Percentiles rank a stretch among this genome's conserved stretches.
Conservation (phyloP, 2,888 invertebrate species). For the Drosophila fungiperda region DNA sequence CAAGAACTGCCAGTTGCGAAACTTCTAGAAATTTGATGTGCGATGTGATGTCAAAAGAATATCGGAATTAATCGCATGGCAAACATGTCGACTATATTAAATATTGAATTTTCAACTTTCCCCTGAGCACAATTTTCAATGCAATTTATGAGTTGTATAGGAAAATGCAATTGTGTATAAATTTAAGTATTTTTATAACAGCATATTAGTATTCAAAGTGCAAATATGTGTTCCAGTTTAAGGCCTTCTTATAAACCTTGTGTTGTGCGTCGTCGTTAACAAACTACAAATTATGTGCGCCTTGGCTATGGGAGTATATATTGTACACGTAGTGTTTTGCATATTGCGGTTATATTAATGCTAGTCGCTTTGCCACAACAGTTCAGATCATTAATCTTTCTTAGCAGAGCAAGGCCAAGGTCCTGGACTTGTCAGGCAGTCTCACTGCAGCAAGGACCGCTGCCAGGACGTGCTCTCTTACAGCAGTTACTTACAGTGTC, state of each 20-base stretch:
- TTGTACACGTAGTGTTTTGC: conserved; percentile 62
- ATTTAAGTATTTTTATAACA: not conserved
- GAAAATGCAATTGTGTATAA: not conserved
- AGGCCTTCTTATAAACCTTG: conserved; percentile 36
- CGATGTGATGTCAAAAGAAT: not conserved
- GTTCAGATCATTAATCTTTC: conserved; percentile 74
- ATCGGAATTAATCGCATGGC: not conserved
- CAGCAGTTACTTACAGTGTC: conserved; percentile 31
- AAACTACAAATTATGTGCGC: conserved; percentile 58
- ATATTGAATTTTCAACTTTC: not conserved
- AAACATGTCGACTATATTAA: not conserved
- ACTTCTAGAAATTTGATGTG: not conserved
- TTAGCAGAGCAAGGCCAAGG: conserved; percentile 48
- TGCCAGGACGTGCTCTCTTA: conserved; percentile 40
- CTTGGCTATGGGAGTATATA: conserved; percentile 20
- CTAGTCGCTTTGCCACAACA: conserved; percentile 49
- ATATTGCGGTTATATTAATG: conserved; percentile 71
- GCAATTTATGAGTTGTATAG: not conserved
- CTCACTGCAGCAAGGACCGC: conserved; percentile 12
- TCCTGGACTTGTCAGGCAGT: conserved; percentile 22
- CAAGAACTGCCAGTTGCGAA: not conserved
- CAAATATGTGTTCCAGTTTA: not conserved
- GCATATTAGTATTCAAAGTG: not conserved
- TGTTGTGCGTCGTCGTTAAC: conserved; percentile 37
- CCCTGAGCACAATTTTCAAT: not conserved